These are phyloP conservation scores for Stomatorhinus walkeri DNA, from an alignment of 2,797 vertebrate species.

Conservation along the genomic window DNA sequence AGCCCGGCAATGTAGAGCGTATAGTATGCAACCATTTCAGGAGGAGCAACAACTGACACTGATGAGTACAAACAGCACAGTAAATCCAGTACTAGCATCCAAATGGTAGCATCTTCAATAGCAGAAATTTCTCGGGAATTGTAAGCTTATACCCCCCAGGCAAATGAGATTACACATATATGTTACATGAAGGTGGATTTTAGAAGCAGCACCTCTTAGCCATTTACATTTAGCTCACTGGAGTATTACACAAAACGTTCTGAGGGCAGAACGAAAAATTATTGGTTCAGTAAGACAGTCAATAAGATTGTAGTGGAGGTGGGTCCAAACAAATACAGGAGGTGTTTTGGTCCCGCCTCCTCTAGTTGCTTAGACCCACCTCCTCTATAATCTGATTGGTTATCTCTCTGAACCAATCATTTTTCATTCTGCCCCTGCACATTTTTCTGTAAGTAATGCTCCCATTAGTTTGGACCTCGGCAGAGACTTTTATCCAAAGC, in stretches of 20 bases:
- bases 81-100: background rate
- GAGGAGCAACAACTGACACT: background rate
- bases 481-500: background rate
- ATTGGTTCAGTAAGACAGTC: background rate
- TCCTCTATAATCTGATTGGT: too few relatives aligned
- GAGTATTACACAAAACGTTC: background rate
- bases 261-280: background rate
- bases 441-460: too few relatives aligned
- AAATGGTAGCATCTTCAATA: background rate
- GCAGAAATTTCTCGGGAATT: background rate
- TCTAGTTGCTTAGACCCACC: too few relatives aligned
- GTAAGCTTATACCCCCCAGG: background rate
- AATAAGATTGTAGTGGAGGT: background rate
- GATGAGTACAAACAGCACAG: background rate
- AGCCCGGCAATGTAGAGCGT: background rate
- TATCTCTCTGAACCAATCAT: background rate
- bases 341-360: background rate
- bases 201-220: background rate
- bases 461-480: background rate
- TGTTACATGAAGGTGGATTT: background rate
- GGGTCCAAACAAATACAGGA: background rate
- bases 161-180: background rate
- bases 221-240: background rate
- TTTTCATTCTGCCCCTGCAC: background rate
- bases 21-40: background rate